Evolutionary conservation across 1,140 invertebrate species (phyloP), one percentile per base, ranked within the genome.

Genomic region (Macrotrachela quadricornifera): DNA sequence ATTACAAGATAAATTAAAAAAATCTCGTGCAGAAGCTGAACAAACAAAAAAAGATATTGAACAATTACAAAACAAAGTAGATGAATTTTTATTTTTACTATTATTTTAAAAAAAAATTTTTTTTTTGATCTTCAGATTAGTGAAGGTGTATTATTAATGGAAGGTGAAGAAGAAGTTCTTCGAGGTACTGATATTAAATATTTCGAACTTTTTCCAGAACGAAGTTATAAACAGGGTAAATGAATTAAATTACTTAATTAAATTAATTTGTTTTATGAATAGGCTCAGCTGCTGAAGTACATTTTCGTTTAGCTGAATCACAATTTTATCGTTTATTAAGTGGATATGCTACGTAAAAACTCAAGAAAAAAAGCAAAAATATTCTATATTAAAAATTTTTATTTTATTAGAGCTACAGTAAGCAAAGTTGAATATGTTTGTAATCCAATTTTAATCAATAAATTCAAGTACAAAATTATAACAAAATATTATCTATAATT

Each of bases 231-330:
- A 44, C 21, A 30, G 8, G 21, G 21, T 30, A 30, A 8, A 4
- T 30, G 8, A 4, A 4, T 8, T 2, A 30, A 4, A 8, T 2
- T 30, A 4, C 21, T 4, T 4, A 30, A 30, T 30, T 30, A 30
- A 30, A 4, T 4, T 30, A 4, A 8, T 4, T 30, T 30, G 2
- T 30, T 4, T 30, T 30, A 30, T 30, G 21, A 30, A 62, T 63
- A 45, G 62, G 62, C 0, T 64, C 63, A n/a, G 61, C 63, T 12
- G 59, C 53, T 36, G 62, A 64, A 51, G 61, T 60, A 13, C 63
- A 64, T 47, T 64, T 64, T 50, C 56, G 63, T 39, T 55, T 64
- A 12, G 63, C 63, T 11, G 63, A 64, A 45, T 63, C 62, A 15
- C 63, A 64, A 59, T 64, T 64, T 54, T 64, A 64, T 49, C 54